phyloP scores from a whole-genome alignment of 2,888 invertebrate genomes.

The Campopleginae sp. region DNA sequence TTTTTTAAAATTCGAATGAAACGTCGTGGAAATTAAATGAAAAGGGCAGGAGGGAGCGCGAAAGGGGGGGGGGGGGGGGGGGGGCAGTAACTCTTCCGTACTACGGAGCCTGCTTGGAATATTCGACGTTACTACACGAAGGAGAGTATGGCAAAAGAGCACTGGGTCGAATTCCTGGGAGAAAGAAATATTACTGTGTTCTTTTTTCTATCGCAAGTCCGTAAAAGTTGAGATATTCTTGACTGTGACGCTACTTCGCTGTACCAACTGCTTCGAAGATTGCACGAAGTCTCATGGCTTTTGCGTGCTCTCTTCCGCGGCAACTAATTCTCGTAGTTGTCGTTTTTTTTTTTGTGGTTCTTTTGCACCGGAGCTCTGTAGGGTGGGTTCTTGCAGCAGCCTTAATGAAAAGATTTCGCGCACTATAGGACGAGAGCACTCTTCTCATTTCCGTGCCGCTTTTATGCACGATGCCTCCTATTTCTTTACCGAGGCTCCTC shows the following conservation, averaged over 20 bases:
- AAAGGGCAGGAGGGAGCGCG: too few species aligned
- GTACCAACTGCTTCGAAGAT: constrained; percentile 18
- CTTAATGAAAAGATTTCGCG: constrained; percentile 66
- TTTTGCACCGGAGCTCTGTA: constrained; percentile 15
- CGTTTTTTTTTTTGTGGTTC: constrained; percentile 1
- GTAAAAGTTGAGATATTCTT: constrained; percentile 56
- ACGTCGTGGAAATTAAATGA: constrained; percentile 25
- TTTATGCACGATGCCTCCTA: constrained; percentile 43
- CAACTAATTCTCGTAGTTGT: constrained; percentile 21
- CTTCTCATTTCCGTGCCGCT: constrained; percentile 33
- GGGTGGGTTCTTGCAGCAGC: constrained; percentile 35
- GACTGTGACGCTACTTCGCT: not conserved
- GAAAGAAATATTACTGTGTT: not conserved
- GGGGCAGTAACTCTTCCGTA: constrained; percentile 32
- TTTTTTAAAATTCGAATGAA: constrained; percentile 28
- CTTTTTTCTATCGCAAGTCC: constrained; percentile 33
- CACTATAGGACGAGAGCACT: constrained; percentile 6
- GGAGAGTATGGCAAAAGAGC: constrained; percentile 57
- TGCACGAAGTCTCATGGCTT: not conserved
- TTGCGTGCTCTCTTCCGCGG: constrained; percentile 28
- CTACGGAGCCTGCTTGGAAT: constrained; percentile 9
- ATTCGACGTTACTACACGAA: constrained; percentile 17
- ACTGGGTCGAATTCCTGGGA: constrained; percentile 68
- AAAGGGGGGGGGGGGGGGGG: too few species aligned
- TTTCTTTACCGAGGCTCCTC: constrained; percentile 36